Evolutionary conservation across 2,113 vertebrate genomes (phyloP).

Genomic region (Leptobrachium leishanense): DNA sequence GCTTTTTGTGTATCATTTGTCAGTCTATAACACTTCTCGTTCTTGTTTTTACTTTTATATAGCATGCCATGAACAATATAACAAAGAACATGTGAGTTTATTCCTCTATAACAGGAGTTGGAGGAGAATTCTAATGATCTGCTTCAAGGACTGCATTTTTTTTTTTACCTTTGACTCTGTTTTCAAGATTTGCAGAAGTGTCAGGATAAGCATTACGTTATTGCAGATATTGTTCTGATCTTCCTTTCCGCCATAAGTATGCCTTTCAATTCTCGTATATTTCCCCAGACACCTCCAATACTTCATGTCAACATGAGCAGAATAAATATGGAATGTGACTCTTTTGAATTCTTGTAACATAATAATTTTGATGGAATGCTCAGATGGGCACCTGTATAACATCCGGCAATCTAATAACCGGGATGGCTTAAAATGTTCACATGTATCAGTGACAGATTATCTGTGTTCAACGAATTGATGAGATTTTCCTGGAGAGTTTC

Average conservation of each 20-base stretch:
- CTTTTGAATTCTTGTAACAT: constrained; percentile 53
- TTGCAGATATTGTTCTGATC: constrained; percentile 61
- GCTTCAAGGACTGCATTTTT: too few species aligned
- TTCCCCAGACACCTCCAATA: constrained; percentile 54
- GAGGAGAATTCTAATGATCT: too few species aligned
- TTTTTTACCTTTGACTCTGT: constrained; percentile 62
- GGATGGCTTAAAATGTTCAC: too few species aligned
- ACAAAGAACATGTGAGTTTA: too few species aligned
- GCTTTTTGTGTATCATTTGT: too few species aligned
- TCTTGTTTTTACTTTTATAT: too few species aligned
- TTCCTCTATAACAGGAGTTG: too few species aligned
- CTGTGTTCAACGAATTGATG: too few species aligned
- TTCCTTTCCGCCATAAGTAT: constrained; percentile 60
- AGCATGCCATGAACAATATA: too few species aligned
- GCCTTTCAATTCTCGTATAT: constrained; percentile 63
- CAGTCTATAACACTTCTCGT: too few species aligned
- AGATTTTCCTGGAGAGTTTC: too few species aligned
- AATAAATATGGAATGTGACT: constrained; percentile 55
- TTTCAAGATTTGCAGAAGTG: constrained; percentile 64
- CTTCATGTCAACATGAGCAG: constrained; percentile 63
- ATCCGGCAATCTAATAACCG: not conserved
- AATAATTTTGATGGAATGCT: constrained; percentile 38
- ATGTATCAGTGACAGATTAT: too few species aligned
- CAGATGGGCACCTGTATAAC: not conserved
- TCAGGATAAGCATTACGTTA: constrained; percentile 65